A percentile compares a stretch with the other conserved stretches of the same genome.
phyloP scores from a whole-genome alignment of 2,113 vertebrate genomes.

The Sprattus sprattus region DNA sequence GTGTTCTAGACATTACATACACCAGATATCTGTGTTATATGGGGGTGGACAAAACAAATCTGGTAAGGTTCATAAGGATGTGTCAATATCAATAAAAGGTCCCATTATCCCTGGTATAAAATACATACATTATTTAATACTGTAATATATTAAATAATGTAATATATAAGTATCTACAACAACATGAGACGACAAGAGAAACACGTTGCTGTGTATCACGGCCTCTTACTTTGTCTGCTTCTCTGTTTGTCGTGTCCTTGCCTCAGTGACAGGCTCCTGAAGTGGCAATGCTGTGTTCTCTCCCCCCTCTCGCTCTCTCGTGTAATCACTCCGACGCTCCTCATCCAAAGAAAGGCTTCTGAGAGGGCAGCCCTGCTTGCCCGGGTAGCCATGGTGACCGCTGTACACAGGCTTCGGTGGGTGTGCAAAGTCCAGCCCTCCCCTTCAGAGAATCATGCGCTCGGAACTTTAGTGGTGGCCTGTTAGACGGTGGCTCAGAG shows the following conservation, averaged over 20 bases:
- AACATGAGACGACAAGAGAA: not conserved
- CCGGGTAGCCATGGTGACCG: constrained; percentile 60
- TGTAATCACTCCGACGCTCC: constrained; percentile 40
- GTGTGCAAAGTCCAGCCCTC: constrained; percentile 47
- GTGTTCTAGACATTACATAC: not conserved
- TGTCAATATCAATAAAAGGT: not conserved
- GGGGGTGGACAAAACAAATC: not conserved
- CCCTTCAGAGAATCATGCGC: constrained; percentile 50
- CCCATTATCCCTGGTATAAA: not conserved
- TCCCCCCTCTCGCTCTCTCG: constrained; percentile 16
- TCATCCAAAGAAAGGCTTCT: constrained; percentile 47
- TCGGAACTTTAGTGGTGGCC: constrained; percentile 50
- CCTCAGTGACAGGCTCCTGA: constrained; percentile 24
- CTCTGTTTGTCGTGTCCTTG: not conserved
- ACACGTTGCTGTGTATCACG: constrained; percentile 19
- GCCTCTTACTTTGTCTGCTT: constrained; percentile 9
- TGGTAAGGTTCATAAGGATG: not conserved
- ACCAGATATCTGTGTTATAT: not conserved
- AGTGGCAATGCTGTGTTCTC: constrained; percentile 24
- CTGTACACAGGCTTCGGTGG: constrained; percentile 53
- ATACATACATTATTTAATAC: not conserved
- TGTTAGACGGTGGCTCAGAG: not conserved
- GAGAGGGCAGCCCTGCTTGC: constrained; percentile 43
- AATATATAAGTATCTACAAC: not conserved
- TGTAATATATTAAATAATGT: too few species aligned